Evolutionary conservation across 2,888 invertebrate genomes (phyloP), one percentile per base, ranked within the genome.

Genomic region (Laothoe populi): DNA sequence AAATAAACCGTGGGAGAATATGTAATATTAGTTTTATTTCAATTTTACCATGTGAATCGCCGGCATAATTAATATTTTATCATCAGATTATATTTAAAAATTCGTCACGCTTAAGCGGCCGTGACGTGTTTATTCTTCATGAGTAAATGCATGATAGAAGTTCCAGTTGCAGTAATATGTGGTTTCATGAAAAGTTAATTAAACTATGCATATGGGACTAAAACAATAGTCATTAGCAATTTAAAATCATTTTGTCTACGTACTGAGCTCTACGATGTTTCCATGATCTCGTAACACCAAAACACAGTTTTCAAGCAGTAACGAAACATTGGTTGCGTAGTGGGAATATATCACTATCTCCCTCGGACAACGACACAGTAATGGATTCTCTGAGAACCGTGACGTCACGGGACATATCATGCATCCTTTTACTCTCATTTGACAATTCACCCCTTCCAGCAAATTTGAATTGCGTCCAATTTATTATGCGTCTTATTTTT

Each of bases 201-300:
- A 5, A 49, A 31, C n/a, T n/a, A 49, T 49, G 49, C 49, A 31
- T 31, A 10, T 10, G 16, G 31, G 16, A 46, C 23, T 4, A 23
- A 21, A 46, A 46, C 46, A 46, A 46, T 46, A 13, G 24, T 5
- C 46, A 46, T 46, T 46, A 40, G 42, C 24, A 26, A 60, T 62
- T 44, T 59, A 64, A 58, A 59, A 57, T 62, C 35, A 59, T 61
- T 46, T 24, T 46, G 23, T 13, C 24, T 26, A 26, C 26, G 11
- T 13, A 4, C 23, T 46, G 46, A 19, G 26, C 5, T 26, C 26
- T 26, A 26, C 26, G 26, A 26, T 26, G 26, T 24, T 24, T 46
- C 23, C 4, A n/a, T 46, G 46, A 46, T 46, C 46, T 24, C 11
- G 24, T 46, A 24, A 24, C 46, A 46, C 24, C 23, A 2, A 21